Conservation (phyloP, 2,113 vertebrate species). For the Nothoprocta perdicaria region DNA sequence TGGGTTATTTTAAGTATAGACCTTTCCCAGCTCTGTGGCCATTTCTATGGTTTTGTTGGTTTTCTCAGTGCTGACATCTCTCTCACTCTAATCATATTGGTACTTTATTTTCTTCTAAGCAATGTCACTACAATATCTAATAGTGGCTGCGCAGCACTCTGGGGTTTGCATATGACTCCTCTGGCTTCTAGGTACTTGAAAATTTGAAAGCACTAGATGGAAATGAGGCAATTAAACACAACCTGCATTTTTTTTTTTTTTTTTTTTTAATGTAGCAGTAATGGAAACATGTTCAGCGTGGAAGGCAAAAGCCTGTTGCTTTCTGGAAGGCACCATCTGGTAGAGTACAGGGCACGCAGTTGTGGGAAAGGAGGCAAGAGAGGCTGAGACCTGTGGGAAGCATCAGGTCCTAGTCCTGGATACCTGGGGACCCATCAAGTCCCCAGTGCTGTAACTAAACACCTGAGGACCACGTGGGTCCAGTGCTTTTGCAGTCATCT, state of each 20-base stretch:
- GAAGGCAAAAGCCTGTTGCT: neutral
- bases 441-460: neutral
- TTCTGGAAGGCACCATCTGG: neutral
- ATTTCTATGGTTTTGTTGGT: too few species aligned
- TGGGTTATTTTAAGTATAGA: neutral
- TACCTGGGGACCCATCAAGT: neutral
- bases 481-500: neutral
- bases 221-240: neutral
- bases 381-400: neutral
- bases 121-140: neutral
- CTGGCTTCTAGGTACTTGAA: neutral
- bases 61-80: neutral
- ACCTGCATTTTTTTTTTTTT: neutral
- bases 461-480: accelerated
- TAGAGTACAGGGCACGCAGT: neutral
- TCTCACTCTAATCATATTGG: neutral
- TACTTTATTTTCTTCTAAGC: too few species aligned
- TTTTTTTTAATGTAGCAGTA: neutral
- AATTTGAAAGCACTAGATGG: neutral
- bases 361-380: neutral
- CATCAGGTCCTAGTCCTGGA: neutral
- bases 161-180: neutral
- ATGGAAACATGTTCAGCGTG: neutral
- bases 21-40: neutral
- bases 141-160: neutral